These are phyloP conservation scores for Phylloscopus collybita DNA, from an alignment of 2,797 vertebrate genomes.

Conservation along the genomic window DNA sequence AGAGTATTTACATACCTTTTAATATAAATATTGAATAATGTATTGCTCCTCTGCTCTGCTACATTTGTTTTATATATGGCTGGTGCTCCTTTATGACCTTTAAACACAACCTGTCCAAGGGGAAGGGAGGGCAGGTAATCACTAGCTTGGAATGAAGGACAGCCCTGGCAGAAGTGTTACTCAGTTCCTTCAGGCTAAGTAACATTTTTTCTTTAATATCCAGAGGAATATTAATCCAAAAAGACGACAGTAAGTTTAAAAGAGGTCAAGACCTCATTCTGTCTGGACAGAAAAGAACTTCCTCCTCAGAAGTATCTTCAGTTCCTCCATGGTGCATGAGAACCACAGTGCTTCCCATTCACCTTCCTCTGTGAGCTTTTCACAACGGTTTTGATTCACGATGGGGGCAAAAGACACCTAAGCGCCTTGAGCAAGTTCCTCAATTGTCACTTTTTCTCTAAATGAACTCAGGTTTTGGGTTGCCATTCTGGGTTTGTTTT, in stretches of 20 bases:
- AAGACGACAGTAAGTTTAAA: neutral
- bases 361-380: neutral
- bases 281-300: neutral
- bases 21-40: neutral
- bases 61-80: neutral
- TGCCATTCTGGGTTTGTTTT: neutral
- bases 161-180: neutral
- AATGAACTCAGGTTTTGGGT: neutral
- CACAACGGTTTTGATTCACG: neutral
- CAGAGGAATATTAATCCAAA: neutral
- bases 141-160: neutral
- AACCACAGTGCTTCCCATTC: neutral
- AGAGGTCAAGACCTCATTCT: neutral
- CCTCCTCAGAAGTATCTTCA: neutral
- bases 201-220: neutral
- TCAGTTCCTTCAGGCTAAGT: neutral
- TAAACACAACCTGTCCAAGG: neutral
- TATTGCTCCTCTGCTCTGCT: neutral
- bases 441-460: neutral
- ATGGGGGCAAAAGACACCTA: neutral
- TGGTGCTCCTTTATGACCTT: neutral
- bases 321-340: fast-evolving
- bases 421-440: neutral
- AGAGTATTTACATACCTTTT: neutral
- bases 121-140: neutral